A percentile compares a stretch with the other conserved stretches of the same genome.
Conservation (phyloP, 2,888 invertebrate species). For the Dexiosoma caninum region DNA sequence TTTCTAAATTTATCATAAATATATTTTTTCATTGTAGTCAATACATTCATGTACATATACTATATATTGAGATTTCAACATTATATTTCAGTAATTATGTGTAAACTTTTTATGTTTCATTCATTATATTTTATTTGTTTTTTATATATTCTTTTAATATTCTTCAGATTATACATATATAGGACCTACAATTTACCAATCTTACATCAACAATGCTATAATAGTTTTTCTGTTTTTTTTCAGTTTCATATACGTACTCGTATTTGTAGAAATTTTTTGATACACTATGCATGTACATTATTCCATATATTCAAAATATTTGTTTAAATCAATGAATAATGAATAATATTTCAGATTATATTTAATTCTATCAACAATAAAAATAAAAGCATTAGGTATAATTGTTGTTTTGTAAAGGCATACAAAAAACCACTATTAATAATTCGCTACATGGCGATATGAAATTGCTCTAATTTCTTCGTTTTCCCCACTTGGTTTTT, state of each 20-base stretch:
- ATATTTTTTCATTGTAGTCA: background rate
- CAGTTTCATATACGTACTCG: background rate
- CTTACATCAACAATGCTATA: slow-evolving; percentile 27
- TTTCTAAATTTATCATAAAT: slow-evolving; percentile 19
- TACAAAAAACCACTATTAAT: too few species aligned
- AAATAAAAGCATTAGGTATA: too few species aligned
- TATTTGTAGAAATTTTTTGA: slow-evolving; percentile 9
- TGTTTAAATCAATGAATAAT: too few species aligned
- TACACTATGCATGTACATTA: too few species aligned
- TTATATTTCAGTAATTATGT: slow-evolving; percentile 40
- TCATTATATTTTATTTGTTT: slow-evolving; percentile 4
- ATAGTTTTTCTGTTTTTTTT: slow-evolving; percentile 2
- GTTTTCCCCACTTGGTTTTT: too few species aligned
- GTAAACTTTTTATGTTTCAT: slow-evolving; percentile 40
- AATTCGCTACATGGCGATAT: too few species aligned
- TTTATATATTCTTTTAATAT: slow-evolving; percentile 7
- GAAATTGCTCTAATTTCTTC: too few species aligned
- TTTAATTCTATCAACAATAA: too few species aligned
- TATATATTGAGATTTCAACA: slow-evolving; percentile 53
- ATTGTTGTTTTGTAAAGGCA: too few species aligned
- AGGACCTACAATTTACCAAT: slow-evolving; percentile 40
- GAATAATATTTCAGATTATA: too few species aligned
- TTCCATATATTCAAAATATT: too few species aligned
- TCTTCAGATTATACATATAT: slow-evolving; percentile 45
- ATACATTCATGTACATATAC: slow-evolving; percentile 50